These are phyloP conservation scores for Drosophila ezoana DNA, from an alignment of 2,888 invertebrate species.

Conservation along the genomic window DNA sequence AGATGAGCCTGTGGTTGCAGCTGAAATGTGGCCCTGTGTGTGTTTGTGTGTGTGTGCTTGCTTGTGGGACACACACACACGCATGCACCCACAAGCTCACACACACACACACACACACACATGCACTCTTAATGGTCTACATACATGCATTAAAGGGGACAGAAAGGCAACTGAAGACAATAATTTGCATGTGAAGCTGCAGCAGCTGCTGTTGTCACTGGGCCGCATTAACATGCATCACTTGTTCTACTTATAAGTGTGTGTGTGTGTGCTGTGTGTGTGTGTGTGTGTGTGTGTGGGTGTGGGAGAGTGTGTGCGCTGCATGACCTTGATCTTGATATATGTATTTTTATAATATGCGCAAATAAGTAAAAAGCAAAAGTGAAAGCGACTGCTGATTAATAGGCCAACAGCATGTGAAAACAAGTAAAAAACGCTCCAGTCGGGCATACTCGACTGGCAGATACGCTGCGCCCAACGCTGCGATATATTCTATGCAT, in stretches of 20 bases:
- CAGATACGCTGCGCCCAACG: no score
- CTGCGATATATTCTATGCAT: no score
- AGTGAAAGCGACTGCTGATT: slow-evolving; percentile 13
- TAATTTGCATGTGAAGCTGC: slow-evolving; percentile 51
- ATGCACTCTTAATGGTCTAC: slow-evolving; percentile 14
- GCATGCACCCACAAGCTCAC: not conserved
- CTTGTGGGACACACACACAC: not conserved
- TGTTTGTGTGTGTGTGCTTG: not conserved
- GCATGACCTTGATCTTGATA: slow-evolving; percentile 48
- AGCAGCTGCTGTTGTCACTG: slow-evolving; percentile 28
- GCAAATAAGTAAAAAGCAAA: not conserved
- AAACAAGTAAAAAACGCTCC: no score
- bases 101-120: not conserved
- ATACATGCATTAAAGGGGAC: slow-evolving; percentile 4
- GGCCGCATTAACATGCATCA: slow-evolving; percentile 40
- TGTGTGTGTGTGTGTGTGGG: slow-evolving; percentile 5
- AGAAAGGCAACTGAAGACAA: slow-evolving; percentile 27
- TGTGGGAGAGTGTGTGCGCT: not conserved
- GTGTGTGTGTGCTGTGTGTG: slow-evolving; percentile 3
- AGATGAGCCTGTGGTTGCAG: slow-evolving; percentile 9
- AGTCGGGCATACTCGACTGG: no score
- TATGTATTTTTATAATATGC: slow-evolving; percentile 6
- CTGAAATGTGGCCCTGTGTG: not conserved
- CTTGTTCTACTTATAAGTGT: slow-evolving; percentile 38
- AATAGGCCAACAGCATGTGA: slow-evolving; percentile 6